Conservation (phyloP, 2,888 invertebrate genomes). For the Lycocerus yunnanus region DNA sequence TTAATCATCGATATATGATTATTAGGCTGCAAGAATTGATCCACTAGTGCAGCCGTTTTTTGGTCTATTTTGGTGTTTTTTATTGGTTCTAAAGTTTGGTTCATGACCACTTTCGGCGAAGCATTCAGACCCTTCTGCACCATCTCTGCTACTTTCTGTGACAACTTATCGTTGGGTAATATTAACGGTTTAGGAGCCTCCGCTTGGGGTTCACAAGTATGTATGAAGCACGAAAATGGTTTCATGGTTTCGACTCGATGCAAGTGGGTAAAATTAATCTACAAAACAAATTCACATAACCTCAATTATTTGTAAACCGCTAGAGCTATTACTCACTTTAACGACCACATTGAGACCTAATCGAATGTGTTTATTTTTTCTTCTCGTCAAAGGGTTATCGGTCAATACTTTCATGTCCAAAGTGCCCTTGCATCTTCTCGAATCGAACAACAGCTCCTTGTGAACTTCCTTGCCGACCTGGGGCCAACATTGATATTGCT, state of each 20-base stretch:
- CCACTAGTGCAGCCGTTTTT: neutral
- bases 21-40: constrained; percentile 31
- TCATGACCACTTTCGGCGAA: constrained; percentile 36
- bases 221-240: constrained; percentile 50
- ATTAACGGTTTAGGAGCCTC: constrained; percentile 45
- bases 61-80: neutral
- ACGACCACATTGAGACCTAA: constrained; percentile 53
- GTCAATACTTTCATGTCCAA: constrained; percentile 54
- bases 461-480: constrained; percentile 49
- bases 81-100: neutral
- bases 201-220: constrained; percentile 49
- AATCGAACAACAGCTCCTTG: constrained; percentile 53
- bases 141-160: constrained; percentile 49
- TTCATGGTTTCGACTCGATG: constrained; percentile 46
- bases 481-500: constrained; percentile 56
- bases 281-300: constrained; percentile 32
- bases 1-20: constrained; percentile 40
- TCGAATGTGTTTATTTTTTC: constrained; percentile 52
- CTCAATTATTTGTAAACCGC: neutral
- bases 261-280: constrained; percentile 53
- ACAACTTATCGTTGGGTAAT: constrained; percentile 46
- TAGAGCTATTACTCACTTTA: constrained; percentile 44
- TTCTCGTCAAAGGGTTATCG: constrained; percentile 49
- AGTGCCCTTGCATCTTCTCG: constrained; percentile 52
- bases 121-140: constrained; percentile 48